Evolutionary conservation across 2,888 invertebrate species (phyloP).

Genomic region (Piscicola geometra): DNA sequence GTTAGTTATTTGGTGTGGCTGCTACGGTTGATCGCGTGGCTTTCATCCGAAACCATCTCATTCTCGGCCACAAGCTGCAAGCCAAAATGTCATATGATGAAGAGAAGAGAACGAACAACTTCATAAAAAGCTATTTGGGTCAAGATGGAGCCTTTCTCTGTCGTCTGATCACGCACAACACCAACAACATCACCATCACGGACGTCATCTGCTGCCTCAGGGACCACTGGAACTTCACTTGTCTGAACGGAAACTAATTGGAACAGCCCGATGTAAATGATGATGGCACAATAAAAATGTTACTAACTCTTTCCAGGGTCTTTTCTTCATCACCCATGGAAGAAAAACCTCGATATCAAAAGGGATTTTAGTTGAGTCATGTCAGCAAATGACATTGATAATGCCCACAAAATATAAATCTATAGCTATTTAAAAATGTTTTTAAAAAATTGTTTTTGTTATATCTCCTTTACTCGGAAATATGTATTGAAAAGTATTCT

Average conservation of each 20-base stretch:
- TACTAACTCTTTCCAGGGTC: neutral
- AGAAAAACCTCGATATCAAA: constrained; percentile 9
- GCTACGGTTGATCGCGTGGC: constrained; percentile 39
- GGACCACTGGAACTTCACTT: constrained; percentile 37
- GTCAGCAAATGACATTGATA: too few species aligned
- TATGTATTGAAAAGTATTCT: too few species aligned
- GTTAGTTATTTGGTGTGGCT: constrained; percentile 39
- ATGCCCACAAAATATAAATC: too few species aligned
- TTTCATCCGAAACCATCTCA: constrained; percentile 50
- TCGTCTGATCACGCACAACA: constrained; percentile 43
- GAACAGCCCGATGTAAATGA: neutral
- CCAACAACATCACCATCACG: constrained; percentile 42
- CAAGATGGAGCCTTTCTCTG: constrained; percentile 44
- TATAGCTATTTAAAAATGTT: too few species aligned
- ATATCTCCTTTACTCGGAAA: too few species aligned
- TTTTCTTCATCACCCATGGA: neutral
- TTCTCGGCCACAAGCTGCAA: constrained; percentile 31
- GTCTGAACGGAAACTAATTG: neutral
- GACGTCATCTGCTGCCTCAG: constrained; percentile 41
- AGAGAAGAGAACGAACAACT: constrained; percentile 22
- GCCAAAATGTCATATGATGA: constrained; percentile 2
- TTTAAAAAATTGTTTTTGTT: too few species aligned
- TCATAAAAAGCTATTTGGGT: constrained; percentile 39
- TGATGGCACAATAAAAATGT: neutral
- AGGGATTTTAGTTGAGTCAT: too few species aligned